phyloP scores from a whole-genome alignment of 2,113 vertebrate species.

The Lepidothrix coronata region DNA sequence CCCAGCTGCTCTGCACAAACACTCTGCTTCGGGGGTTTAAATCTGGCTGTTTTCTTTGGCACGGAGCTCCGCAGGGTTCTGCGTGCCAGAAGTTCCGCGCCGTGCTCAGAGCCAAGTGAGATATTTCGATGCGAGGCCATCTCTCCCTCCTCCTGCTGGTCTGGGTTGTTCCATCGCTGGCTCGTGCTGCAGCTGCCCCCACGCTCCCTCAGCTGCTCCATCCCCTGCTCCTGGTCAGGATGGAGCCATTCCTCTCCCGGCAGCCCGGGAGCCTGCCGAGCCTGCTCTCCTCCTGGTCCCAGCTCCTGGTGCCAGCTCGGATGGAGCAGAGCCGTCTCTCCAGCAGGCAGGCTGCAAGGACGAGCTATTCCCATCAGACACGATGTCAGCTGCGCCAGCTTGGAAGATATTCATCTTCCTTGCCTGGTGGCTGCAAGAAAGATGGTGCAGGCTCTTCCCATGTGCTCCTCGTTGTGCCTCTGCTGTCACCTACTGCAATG shows the following conservation, averaged over 20 bases:
- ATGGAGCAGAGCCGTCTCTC: background rate
- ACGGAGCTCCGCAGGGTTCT: background rate
- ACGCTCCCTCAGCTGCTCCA: fast-evolving
- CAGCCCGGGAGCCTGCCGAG: background rate
- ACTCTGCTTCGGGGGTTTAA: background rate
- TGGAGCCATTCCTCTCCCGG: background rate
- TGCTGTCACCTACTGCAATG: background rate
- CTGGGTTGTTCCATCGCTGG: background rate
- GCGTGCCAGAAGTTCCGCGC: background rate
- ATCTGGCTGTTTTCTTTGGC: background rate
- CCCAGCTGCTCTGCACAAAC: background rate
- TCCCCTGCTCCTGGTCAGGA: fast-evolving
- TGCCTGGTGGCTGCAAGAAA: background rate
- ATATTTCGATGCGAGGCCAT: background rate
- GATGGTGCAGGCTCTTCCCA: background rate
- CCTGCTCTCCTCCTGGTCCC: background rate
- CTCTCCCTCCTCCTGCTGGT: background rate
- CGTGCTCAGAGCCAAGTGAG: background rate
- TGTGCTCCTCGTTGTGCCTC: background rate
- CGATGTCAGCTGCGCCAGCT: background rate
- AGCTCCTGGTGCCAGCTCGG: background rate
- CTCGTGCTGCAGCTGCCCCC: background rate
- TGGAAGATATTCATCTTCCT: background rate
- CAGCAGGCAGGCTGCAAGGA: background rate
- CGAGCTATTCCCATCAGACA: background rate